Evolutionary conservation across 2,888 invertebrate species (phyloP).

Genomic region (Tinea pellionella): DNA sequence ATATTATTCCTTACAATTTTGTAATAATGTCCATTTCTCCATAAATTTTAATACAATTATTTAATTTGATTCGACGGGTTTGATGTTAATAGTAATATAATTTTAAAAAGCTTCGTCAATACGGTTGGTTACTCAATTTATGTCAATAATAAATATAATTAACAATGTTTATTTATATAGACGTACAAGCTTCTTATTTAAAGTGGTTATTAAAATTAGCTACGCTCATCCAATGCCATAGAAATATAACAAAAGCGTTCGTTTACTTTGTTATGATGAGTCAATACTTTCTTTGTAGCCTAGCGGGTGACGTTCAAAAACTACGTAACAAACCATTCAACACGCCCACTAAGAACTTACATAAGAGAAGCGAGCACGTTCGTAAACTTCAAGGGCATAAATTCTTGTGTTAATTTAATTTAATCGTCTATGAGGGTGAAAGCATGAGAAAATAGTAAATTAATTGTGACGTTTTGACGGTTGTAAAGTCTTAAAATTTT

Average conservation of each 20-base stretch:
- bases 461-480: not conserved
- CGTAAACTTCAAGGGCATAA: slow-evolving; percentile 29
- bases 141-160: too few species aligned
- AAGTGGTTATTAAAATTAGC: not conserved
- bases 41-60: too few species aligned
- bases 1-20: too few species aligned
- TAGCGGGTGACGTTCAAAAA: slow-evolving; percentile 35
- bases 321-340: slow-evolving; percentile 23
- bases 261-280: slow-evolving; percentile 60
- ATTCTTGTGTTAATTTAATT: slow-evolving; percentile 63
- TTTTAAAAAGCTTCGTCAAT: too few species aligned
- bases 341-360: slow-evolving; percentile 39
- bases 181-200: not conserved
- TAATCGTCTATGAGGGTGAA: slow-evolving; percentile 45
- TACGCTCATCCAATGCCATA: not conserved
- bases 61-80: too few species aligned
- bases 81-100: too few species aligned
- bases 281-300: slow-evolving; percentile 62
- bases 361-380: slow-evolving; percentile 40
- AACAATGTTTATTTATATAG: too few species aligned
- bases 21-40: too few species aligned
- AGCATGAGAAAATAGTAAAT: slow-evolving; percentile 40
- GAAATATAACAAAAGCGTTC: not conserved
- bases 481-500: not conserved
- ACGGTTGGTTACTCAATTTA: too few species aligned